Base-by-base conservation (phyloP, 2,113 vertebrate species). In the Oncorhynchus gorbuscha region DNA sequence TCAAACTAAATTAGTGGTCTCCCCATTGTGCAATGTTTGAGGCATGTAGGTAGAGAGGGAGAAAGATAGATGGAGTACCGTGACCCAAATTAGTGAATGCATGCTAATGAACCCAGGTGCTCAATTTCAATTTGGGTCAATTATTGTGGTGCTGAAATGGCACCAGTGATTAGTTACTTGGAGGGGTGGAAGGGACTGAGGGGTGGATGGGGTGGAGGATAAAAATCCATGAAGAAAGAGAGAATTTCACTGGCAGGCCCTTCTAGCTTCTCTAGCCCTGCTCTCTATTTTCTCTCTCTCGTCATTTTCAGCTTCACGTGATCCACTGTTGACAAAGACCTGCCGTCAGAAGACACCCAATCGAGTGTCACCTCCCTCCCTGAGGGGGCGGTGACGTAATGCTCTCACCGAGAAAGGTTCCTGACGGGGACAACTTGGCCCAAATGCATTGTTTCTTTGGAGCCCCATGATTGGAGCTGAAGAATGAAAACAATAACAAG, bases 361-460 rank as follows among this genome's bases (percentile, higher is more conserved):
- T 87, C 73, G 9, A 45, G 39, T 9, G 39, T 9, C 39, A 3
- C 9, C 39, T 45, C 39, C 39, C 9, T 11, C 39, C 9, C 51
- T 1, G 69, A 76, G 81, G 86, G 39, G 81, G 86, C 80, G 85
- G 80, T 91, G 83, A 91, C 83, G 84, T 90, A 84, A 91, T 86
- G 81, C 59, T 67, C 30, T 76, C 75, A 71, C 69, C 75, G 22
- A 86, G 55, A 9, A 45, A 45, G 39, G 75, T 35, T 66, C 35
- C 65, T 93, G 89, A 90, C 81, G 1, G 35, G 9, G 84, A 90
- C 92, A 92, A 69, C 72, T 35, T 51, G 72, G 73, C 81, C 32
- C 84, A 71, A 45, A 76, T 5, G 28, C 81, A 83, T 81, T 88
- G 87, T 90, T 83, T 83, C 80, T 74, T 75, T 91, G 91, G 80